Conservation (phyloP, 1,140 invertebrate genomes). For the Scaptomyza hsui region DNA sequence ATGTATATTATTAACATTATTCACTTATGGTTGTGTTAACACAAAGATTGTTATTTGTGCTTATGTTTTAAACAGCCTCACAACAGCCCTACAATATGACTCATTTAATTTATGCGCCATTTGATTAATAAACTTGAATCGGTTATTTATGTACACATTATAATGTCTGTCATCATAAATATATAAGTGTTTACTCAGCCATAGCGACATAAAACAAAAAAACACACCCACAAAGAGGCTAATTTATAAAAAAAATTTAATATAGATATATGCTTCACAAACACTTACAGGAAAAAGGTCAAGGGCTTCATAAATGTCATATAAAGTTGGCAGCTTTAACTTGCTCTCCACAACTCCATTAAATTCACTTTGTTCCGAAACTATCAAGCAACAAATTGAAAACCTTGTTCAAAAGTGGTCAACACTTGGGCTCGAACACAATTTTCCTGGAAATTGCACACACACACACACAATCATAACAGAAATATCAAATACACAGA, state of each 20-base stretch:
- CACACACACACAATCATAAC: neutral
- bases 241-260: constrained; percentile 5
- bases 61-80: neutral
- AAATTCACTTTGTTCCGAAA: no score
- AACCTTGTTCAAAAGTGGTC: neutral
- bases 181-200: constrained; percentile 2
- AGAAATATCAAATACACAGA: neutral
- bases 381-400: neutral
- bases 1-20: no score
- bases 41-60: no score
- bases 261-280: no score
- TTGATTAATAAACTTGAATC: neutral
- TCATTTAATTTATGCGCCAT: neutral
- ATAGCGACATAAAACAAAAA: neutral
- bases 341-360: no score
- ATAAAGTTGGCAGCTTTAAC: neutral
- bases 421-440: neutral
- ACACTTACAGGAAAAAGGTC: no score
- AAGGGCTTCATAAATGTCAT: constrained; percentile 11
- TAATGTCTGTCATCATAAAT: constrained; percentile 7
- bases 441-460: neutral
- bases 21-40: no score
- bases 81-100: neutral
- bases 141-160: constrained; percentile 3
- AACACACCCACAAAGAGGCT: neutral